These are phyloP conservation scores for Branchipolynoe longqiensis DNA, from an alignment of 2,888 invertebrate genomes.

Conservation along the genomic window DNA sequence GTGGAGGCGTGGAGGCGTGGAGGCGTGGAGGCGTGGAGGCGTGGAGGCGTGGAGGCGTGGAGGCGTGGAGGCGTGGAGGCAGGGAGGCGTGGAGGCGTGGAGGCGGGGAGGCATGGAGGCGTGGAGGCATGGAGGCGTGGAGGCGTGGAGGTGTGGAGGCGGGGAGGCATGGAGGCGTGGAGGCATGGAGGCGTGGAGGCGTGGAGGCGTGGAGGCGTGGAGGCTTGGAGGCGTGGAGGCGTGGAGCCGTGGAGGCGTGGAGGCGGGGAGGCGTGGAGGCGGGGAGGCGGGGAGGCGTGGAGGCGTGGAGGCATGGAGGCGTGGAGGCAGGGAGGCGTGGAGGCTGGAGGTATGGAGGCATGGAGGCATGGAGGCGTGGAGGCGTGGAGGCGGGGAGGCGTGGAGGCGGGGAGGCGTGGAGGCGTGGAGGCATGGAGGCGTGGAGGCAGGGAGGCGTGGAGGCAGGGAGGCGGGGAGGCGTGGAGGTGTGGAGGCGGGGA, in stretches of 20 bases:
- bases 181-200: background rate
- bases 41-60: background rate
- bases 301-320: background rate
- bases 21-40: constrained; percentile 1
- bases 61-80: background rate
- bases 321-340: background rate
- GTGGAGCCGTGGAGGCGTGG: background rate
- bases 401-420: background rate
- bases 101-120: background rate
- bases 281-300: constrained; percentile 4
- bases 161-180: background rate
- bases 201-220: background rate
- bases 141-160: background rate
- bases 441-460: too few species aligned
- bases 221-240: too few species aligned
- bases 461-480: background rate
- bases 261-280: background rate
- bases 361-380: background rate
- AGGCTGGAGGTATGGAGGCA: too few species aligned
- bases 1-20: background rate
- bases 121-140: background rate
- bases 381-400: background rate
- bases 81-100: background rate
- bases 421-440: too few species aligned
- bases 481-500: background rate